Conservation (phyloP, 2,797 vertebrate genomes). For the Otolemur crassicaudatus region DNA sequence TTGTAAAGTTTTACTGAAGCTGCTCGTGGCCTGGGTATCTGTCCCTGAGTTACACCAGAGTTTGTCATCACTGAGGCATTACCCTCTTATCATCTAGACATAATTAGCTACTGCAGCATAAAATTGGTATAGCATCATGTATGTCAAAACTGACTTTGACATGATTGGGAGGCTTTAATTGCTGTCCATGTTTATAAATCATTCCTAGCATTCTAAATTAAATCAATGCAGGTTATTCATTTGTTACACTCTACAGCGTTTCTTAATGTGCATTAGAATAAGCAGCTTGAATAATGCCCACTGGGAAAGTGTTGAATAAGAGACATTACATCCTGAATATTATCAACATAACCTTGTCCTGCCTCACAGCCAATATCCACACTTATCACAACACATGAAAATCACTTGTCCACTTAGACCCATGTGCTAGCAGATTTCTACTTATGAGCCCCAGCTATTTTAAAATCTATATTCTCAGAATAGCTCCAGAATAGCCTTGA, state of each 20-base stretch:
- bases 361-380: slow-evolving; percentile 71
- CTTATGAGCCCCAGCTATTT: slow-evolving; percentile 72
- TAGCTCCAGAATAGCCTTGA: slow-evolving; percentile 11
- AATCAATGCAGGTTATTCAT: not conserved
- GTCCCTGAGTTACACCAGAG: not conserved
- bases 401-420: slow-evolving; percentile 68
- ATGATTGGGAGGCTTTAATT: slow-evolving; percentile 36
- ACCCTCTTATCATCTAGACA: not conserved
- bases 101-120: not conserved
- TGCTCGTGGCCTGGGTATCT: not conserved
- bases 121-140: not conserved
- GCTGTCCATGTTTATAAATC: slow-evolving; percentile 13
- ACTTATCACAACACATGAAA: slow-evolving; percentile 65
- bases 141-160: slow-evolving; percentile 5
- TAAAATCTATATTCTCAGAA: slow-evolving; percentile 70
- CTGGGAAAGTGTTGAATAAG: slow-evolving; percentile 53
- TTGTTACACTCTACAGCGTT: not conserved
- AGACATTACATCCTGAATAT: slow-evolving; percentile 39
- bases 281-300: slow-evolving; percentile 18
- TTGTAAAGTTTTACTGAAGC: not conserved
- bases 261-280: slow-evolving; percentile 1
- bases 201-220: slow-evolving; percentile 8
- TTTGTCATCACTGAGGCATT: not conserved
- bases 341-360: slow-evolving; percentile 70
- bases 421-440: slow-evolving; percentile 69